Conservation (phyloP, 2,888 invertebrate genomes). For the Adelognathus sp. region DNA sequence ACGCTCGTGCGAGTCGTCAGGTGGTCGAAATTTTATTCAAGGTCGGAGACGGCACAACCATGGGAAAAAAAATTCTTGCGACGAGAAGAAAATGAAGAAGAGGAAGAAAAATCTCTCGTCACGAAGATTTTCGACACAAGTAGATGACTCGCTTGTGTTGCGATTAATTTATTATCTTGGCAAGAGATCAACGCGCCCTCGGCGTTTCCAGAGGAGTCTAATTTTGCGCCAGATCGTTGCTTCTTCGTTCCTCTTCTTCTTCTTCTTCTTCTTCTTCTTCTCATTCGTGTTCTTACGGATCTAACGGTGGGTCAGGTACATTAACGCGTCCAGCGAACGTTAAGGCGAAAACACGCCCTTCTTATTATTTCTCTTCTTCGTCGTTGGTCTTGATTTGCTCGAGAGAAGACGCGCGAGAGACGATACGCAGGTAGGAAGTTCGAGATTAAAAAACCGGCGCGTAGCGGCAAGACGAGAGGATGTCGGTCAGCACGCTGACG, state of each 20-base stretch:
- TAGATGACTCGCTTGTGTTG: constrained; percentile 7
- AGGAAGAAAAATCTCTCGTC: not conserved
- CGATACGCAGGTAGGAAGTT: not conserved
- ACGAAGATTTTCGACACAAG: not conserved
- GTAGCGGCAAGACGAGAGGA: constrained; percentile 10
- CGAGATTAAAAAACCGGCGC: constrained; percentile 10
- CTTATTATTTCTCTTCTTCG: constrained; percentile 12
- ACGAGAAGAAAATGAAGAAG: constrained; percentile 6
- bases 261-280: not conserved
- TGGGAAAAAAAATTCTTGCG: constrained; percentile 8
- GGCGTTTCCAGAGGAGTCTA: constrained; percentile 35
- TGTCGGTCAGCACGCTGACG: constrained; percentile 48
- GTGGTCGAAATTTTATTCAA: constrained; percentile 55
- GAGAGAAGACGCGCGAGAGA: constrained; percentile 8
- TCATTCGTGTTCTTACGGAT: constrained; percentile 10
- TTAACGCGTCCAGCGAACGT: constrained; percentile 23
- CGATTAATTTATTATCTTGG: constrained; percentile 41
- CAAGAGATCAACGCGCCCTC: constrained; percentile 29
- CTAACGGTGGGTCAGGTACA: constrained; percentile 44
- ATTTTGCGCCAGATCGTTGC: constrained; percentile 38
- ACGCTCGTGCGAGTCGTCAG: constrained; percentile 37
- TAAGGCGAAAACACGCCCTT: constrained; percentile 4
- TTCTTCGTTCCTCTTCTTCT: constrained; percentile 10
- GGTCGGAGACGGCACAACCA: constrained; percentile 40
- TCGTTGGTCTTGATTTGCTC: constrained; percentile 14